These are phyloP conservation scores for Rhynchomys soricoides DNA, from an alignment of 2,113 vertebrate genomes.

Conservation along the genomic window DNA sequence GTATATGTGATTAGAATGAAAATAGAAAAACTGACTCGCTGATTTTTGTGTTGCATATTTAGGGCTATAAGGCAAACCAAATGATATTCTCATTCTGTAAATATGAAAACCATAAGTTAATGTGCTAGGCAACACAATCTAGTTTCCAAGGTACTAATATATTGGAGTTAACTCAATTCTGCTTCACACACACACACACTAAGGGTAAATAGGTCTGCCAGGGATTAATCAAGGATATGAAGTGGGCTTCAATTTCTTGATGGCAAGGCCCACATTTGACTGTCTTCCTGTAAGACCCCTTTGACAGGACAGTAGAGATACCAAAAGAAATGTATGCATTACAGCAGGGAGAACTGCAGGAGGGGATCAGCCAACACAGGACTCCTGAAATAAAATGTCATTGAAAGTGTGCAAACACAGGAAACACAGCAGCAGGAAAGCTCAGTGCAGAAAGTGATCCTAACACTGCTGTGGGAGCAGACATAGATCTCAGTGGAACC, in stretches of 20 bases:
- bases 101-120: background rate
- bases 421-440: background rate
- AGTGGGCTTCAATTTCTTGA: background rate
- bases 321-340: background rate
- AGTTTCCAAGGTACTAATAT: background rate
- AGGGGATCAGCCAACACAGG: background rate
- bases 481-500: background rate
- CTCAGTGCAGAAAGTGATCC: background rate
- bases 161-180: background rate
- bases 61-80: background rate
- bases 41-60: background rate
- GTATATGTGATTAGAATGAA: background rate
- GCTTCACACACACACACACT: background rate
- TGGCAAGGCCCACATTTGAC: background rate
- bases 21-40: background rate
- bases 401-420: background rate
- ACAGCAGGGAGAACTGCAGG: background rate
- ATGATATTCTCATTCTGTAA: background rate
- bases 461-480: too few species aligned
- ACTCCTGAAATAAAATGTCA: background rate
- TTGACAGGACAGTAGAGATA: background rate
- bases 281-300: background rate
- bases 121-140: background rate
- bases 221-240: background rate
- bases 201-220: background rate